Evolutionary conservation across 2,888 invertebrate genomes (phyloP), one percentile per base, ranked within the genome.

Genomic region (Macrophya alboannulata): DNA sequence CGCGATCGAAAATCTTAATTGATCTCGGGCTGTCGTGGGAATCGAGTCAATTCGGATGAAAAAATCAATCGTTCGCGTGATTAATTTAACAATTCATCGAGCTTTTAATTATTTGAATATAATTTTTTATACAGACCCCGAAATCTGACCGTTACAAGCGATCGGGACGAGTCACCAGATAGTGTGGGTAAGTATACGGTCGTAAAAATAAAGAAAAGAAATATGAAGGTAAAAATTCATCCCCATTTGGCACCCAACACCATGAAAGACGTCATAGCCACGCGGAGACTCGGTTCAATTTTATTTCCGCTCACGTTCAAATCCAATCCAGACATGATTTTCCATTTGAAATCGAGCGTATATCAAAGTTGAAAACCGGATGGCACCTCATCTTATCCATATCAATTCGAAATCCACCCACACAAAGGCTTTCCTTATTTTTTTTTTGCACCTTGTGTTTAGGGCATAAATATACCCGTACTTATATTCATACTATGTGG

Each of bases 321-420:
- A 92, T 90, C 91, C 91, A 92, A 92, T 92, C 90, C 90, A 89
- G 87, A 88, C 90, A 92, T 92, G 91, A 92, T 92, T 92, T 92
- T 92, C 92, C 92, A 92, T 92, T 92, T 92, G 90, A 92, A 92
- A 92, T 92, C 89, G 91, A 92, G 92, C 92, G 91, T 91, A 91
- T 91, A 92, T 92, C 92, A 92, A 91, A 90, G 89, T 91, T 89
- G 88, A 84, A 87, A 83, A 65, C 68, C 43, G 81, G 43, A 48
- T 68, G 48, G 45, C 68, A 48, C 62, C 31, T 71, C 89, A 88
- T 90, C 90, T 92, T 91, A 92, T 92, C 91, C 92, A 92, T 92
- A 92, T 92, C 92, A 92, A 92, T 92, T 71, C 90, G 90, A 43
- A 81, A 62, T 43, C 62, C 31, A 43, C 15, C 81, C 62, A n/a